These are phyloP conservation scores for Pseudopleuronectes americanus DNA, from an alignment of 2,797 vertebrate genomes.

Conservation along the genomic window DNA sequence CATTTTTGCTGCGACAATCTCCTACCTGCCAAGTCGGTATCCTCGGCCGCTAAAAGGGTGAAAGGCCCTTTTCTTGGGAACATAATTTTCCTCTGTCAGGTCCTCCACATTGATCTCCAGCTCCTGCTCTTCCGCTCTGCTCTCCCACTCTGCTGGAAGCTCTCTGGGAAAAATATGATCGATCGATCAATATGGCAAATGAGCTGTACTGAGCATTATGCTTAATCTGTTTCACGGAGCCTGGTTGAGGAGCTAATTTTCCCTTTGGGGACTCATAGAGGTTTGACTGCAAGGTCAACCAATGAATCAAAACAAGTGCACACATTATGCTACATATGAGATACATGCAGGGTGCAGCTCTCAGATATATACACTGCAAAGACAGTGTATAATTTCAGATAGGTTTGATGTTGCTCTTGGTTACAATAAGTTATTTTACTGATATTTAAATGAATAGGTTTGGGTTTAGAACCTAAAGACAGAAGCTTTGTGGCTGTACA, in stretches of 20 bases:
- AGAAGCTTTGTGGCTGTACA: too few species aligned
- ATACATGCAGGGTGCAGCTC: background rate
- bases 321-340: background rate
- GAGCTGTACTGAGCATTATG: constrained; percentile 30
- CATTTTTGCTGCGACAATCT: background rate
- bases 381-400: background rate
- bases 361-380: background rate
- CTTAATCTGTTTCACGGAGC: constrained; percentile 27
- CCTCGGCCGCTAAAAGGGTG: constrained; percentile 93
- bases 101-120: constrained; percentile 94
- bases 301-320: constrained; percentile 2
- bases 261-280: background rate
- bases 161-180: constrained; percentile 83
- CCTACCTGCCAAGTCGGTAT: constrained; percentile 93
- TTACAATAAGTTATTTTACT: too few species aligned
- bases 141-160: constrained; percentile 89
- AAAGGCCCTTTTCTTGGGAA: constrained; percentile 88
- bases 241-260: constrained; percentile 16
- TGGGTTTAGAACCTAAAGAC: too few species aligned
- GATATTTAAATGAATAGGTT: too few species aligned
- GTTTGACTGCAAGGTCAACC: constrained; percentile 13
- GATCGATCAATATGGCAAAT: constrained; percentile 51
- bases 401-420: background rate
- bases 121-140: constrained; percentile 90
- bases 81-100: constrained; percentile 89